phyloP scores from a whole-genome alignment of 2,888 invertebrate genomes.

The Plemyria rubiginata region DNA sequence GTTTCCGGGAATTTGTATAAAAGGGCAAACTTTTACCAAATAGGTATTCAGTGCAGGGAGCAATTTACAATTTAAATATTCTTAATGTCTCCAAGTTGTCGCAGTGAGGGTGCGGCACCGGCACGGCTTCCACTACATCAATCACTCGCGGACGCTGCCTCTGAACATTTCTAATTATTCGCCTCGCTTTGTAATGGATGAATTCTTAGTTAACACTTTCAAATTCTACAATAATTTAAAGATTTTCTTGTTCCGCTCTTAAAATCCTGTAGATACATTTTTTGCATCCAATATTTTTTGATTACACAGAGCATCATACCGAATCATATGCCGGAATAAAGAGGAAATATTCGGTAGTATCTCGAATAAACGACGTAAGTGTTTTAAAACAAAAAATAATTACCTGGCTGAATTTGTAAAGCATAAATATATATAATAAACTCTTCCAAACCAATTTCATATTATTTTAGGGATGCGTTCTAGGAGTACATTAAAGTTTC shows the following conservation, averaged over 20 bases:
- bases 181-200: constrained; percentile 64
- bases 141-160: constrained; percentile 82
- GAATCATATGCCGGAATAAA: no score
- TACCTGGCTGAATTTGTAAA: not conserved
- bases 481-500: constrained; percentile 38
- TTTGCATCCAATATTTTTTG: not conserved
- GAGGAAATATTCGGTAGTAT: no score
- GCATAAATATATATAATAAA: constrained; percentile 2
- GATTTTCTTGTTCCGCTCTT: constrained; percentile 5
- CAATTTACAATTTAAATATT: constrained; percentile 85
- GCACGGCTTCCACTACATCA: constrained; percentile 83
- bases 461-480: constrained; percentile 34
- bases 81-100: constrained; percentile 83
- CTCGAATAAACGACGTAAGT: no score
- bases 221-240: constrained; percentile 23
- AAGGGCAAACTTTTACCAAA: constrained; percentile 72
- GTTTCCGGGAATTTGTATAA: constrained; percentile 56
- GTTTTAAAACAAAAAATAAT: no score
- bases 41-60: constrained; percentile 83
- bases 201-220: constrained; percentile 56
- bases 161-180: constrained; percentile 84
- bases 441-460: constrained; percentile 27
- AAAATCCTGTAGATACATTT: not conserved
- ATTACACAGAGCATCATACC: no score
- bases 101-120: constrained; percentile 56